Conservation (phyloP, 2,888 invertebrate genomes). For the Sicus ferrugineus region DNA sequence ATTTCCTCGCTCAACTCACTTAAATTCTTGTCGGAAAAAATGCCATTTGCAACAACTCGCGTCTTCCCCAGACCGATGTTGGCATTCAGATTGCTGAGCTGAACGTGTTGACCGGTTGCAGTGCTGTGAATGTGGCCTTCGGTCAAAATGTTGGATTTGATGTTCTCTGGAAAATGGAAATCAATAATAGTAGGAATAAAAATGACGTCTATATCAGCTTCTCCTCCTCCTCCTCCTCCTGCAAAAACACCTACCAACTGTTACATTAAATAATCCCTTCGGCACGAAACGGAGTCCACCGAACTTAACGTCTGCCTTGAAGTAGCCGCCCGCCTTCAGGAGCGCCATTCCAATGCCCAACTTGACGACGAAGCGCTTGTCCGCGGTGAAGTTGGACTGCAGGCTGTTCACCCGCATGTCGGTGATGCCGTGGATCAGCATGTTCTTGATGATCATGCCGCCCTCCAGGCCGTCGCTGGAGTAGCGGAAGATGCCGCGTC, state of each 20-base stretch:
- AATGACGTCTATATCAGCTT: no score
- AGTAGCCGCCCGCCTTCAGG: constrained; percentile 69
- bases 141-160: constrained; percentile 54
- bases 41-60: constrained; percentile 57
- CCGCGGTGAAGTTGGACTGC: constrained; percentile 68
- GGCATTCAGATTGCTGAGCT: constrained; percentile 57
- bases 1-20: no score
- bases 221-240: no score
- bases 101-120: constrained; percentile 48
- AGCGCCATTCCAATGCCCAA: constrained; percentile 69
- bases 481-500: constrained; percentile 59
- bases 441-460: constrained; percentile 59
- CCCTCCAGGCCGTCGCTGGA: constrained; percentile 60
- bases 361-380: constrained; percentile 70
- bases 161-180: constrained; percentile 47
- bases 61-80: constrained; percentile 56
- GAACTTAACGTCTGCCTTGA: constrained; percentile 71
- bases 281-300: constrained; percentile 71
- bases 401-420: constrained; percentile 68
- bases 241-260: constrained; percentile 72
- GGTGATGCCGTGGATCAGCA: constrained; percentile 68
- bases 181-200: background rate
- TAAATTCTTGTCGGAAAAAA: constrained; percentile 59
- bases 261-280: constrained; percentile 69
- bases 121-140: constrained; percentile 54